phyloP scores from a whole-genome alignment of 1,140 invertebrate genomes.

The Rhopalosiphum padi region DNA sequence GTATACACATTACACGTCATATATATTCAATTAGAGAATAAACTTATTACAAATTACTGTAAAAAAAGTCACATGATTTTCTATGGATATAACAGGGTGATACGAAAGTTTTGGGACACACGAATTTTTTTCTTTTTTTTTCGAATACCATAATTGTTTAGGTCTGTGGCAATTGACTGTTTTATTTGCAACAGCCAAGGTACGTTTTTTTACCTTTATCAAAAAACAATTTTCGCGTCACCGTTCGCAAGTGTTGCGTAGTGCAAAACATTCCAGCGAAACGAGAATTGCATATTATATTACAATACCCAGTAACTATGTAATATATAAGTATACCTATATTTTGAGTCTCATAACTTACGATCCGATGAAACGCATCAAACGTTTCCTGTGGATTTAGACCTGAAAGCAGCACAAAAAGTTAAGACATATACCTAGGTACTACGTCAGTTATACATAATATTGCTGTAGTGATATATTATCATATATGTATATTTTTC shows the following conservation, averaged over 20 bases:
- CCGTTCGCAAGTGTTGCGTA: background rate
- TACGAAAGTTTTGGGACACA: too few relatives aligned
- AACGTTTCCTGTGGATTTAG: background rate
- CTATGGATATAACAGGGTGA: too few relatives aligned
- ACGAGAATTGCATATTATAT: background rate
- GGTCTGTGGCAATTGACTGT: background rate
- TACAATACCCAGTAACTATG: background rate
- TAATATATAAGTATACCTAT: background rate
- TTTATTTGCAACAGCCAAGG: background rate
- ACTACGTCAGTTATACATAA: background rate
- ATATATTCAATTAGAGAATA: too few relatives aligned
- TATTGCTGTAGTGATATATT: background rate
- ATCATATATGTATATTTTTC: background rate
- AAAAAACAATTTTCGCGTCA: background rate
- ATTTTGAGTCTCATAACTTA: background rate
- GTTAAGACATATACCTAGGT: background rate
- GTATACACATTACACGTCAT: too few relatives aligned
- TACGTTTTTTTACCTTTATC: background rate
- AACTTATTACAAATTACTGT: too few relatives aligned
- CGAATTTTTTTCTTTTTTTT: too few relatives aligned
- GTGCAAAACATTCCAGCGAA: background rate
- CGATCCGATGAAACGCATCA: background rate
- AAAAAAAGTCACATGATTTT: too few relatives aligned
- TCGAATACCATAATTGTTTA: too few relatives aligned
- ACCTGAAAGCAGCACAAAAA: background rate